phyloP scores from a whole-genome alignment of 2,888 invertebrate genomes.

The Atrina japonica region DNA sequence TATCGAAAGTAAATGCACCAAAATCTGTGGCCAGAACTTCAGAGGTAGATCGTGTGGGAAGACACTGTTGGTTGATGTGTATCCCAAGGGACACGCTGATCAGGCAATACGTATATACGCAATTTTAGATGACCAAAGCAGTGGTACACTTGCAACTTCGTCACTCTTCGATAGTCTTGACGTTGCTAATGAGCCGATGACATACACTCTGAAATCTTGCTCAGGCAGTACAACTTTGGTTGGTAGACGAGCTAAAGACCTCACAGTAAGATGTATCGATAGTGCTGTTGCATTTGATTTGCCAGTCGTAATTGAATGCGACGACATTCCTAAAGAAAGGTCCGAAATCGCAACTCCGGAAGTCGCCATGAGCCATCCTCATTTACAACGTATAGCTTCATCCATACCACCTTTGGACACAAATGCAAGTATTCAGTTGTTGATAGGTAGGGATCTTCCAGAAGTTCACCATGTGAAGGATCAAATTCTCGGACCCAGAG shows the following conservation, averaged over 20 bases:
- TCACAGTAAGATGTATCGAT: neutral
- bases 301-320: conserved; percentile 6
- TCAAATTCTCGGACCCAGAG: conserved; percentile 3
- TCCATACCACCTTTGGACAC: neutral
- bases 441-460: conserved; percentile 1
- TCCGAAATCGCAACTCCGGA: conserved; percentile 16
- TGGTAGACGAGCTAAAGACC: no score
- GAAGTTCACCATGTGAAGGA: conserved; percentile 5
- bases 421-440: neutral
- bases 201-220: no score
- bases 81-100: conserved; percentile 28
- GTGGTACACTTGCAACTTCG: conserved; percentile 32
- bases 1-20: conserved; percentile 9
- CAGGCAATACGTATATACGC: conserved; percentile 36
- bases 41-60: conserved; percentile 48
- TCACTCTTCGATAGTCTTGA: conserved; percentile 35
- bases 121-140: conserved; percentile 52
- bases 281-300: neutral
- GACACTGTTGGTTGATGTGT: conserved; percentile 40
- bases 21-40: conserved; percentile 22
- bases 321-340: conserved; percentile 10
- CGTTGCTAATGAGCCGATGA: neutral
- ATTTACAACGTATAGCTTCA: neutral
- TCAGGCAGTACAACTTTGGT: no score
- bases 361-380: neutral